Conservation (phyloP, 92 coral and sea anemone genomes). For the Meandrina meandrites region DNA sequence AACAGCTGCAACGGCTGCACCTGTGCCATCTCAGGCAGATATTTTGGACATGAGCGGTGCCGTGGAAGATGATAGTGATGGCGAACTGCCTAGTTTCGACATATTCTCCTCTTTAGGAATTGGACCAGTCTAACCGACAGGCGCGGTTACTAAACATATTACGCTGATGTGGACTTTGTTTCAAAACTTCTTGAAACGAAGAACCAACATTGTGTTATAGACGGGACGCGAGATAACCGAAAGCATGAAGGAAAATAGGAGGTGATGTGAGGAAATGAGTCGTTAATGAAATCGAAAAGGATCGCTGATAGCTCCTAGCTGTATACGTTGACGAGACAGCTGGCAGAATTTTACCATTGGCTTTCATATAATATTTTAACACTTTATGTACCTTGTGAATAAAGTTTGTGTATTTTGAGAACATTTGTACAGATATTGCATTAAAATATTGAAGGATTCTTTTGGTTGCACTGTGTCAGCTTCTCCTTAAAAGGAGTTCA, state of each 20-base stretch:
- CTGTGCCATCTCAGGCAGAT: background rate
- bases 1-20: background rate
- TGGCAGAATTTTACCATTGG: background rate
- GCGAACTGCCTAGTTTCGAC: slow-evolving; percentile 34
- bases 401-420: background rate
- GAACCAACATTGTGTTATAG: background rate
- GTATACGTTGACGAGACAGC: too few species aligned
- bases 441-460: background rate
- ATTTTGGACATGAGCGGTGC: background rate
- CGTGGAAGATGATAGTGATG: background rate
- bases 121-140: background rate
- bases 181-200: too few species aligned
- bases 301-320: background rate
- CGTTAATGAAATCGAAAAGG: background rate
- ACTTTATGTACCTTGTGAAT: background rate
- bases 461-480: too few species aligned
- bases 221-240: background rate
- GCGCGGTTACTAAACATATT: background rate
- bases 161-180: background rate
- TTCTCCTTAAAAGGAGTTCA: too few species aligned
- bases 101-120: slow-evolving; percentile 36
- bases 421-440: background rate
- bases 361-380: background rate
- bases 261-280: background rate
- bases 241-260: too few species aligned